phyloP scores from a whole-genome alignment of 2,113 vertebrate species.

The Stegostoma tigrinum region DNA sequence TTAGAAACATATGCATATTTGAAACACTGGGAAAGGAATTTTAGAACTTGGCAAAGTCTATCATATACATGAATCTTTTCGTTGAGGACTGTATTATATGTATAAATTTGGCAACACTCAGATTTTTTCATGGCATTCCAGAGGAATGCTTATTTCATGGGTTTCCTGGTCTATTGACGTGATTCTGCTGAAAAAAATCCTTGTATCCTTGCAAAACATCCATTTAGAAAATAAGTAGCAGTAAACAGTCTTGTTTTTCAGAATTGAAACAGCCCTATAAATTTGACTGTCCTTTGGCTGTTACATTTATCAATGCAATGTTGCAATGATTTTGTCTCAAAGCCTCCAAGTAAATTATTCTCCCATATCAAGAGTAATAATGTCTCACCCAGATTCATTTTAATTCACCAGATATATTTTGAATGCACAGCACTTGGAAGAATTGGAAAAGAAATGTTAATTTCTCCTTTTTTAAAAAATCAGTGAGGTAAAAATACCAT shows the following conservation, averaged over 20 bases:
- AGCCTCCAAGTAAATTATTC: background rate
- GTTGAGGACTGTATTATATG: background rate
- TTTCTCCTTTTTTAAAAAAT: background rate
- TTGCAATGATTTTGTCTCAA: background rate
- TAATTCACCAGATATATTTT: background rate
- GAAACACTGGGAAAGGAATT: background rate
- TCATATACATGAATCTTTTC: background rate
- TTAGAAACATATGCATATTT: constrained; percentile 24
- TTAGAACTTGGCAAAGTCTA: background rate
- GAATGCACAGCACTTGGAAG: background rate
- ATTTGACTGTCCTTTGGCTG: background rate
- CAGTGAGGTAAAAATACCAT: background rate
- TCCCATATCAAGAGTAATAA: background rate
- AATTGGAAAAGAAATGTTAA: background rate
- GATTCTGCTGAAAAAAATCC: background rate
- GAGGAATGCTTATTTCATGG: background rate
- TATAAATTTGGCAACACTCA: background rate
- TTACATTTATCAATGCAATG: background rate
- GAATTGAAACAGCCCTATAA: background rate
- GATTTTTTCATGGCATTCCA: background rate
- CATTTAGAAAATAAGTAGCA: constrained; percentile 2
- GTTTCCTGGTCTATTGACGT: background rate
- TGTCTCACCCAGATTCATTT: background rate
- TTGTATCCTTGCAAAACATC: background rate
- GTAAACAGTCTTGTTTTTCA: constrained; percentile 5